These are phyloP conservation scores for Machimus atricapillus DNA, from an alignment of 2,888 invertebrate species.

Conservation along the genomic window DNA sequence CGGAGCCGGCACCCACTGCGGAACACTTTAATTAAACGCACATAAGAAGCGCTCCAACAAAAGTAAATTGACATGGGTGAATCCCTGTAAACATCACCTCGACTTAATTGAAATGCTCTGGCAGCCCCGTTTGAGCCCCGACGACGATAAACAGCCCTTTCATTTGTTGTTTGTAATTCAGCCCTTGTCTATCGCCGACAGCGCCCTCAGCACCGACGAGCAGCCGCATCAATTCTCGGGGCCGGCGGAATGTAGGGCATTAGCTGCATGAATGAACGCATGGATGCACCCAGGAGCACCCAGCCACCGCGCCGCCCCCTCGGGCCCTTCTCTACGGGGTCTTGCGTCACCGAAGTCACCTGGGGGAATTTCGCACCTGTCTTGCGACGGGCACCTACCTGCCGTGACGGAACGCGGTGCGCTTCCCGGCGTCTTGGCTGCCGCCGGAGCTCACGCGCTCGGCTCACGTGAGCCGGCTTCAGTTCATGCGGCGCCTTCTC, in stretches of 20 bases:
- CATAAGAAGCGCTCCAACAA: slow-evolving; percentile 2
- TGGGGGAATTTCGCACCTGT: slow-evolving; percentile 18
- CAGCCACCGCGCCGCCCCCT: neutral
- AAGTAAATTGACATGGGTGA: slow-evolving; percentile 27
- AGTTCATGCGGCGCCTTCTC: neutral
- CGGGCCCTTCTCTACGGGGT: neutral
- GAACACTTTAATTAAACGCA: slow-evolving; percentile 33
- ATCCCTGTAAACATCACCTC: slow-evolving; percentile 24
- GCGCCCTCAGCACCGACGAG: neutral
- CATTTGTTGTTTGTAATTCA: slow-evolving; percentile 32
- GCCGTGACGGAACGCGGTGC: neutral
- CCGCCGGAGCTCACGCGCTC: neutral
- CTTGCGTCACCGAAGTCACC: slow-evolving; percentile 9
- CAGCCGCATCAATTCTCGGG: neutral
- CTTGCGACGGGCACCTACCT: neutral
- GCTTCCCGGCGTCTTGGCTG: neutral
- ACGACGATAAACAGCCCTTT: slow-evolving; percentile 20
- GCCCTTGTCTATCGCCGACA: slow-evolving; percentile 7
- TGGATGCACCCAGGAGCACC: neutral
- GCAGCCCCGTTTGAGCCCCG: neutral
- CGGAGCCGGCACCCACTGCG: neutral
- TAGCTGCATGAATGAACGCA: slow-evolving; percentile 26
- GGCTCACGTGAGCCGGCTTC: neutral
- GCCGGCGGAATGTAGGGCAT: neutral
- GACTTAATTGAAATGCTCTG: slow-evolving; percentile 1